These are phyloP conservation scores for Cynodonichthys magdalenae DNA, from an alignment of 2,797 vertebrate species.

Conservation along the genomic window DNA sequence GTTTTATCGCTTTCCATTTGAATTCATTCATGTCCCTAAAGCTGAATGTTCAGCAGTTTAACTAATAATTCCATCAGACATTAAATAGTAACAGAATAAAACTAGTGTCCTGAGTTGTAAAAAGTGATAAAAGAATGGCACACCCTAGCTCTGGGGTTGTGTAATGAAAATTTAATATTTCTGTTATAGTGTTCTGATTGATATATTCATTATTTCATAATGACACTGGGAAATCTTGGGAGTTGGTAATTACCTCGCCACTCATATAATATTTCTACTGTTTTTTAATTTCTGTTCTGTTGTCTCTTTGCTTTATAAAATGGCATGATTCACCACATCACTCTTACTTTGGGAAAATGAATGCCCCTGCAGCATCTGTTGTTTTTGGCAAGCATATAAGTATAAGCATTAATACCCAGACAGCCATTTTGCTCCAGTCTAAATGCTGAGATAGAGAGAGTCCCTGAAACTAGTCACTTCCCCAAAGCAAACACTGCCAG, in stretches of 20 bases:
- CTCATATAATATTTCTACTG: slow-evolving; percentile 41
- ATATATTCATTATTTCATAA: slow-evolving; percentile 74
- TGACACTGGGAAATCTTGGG: slow-evolving; percentile 56
- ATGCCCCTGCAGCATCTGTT: slow-evolving; percentile 54
- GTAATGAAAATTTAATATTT: slow-evolving; percentile 67
- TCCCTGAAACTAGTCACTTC: slow-evolving; percentile 23
- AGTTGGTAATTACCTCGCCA: slow-evolving; percentile 62
- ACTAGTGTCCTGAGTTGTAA: slow-evolving; percentile 49
- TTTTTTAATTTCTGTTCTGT: slow-evolving; percentile 17
- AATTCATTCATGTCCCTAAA: slow-evolving; percentile 31
- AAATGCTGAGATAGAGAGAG: slow-evolving; percentile 43
- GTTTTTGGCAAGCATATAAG: slow-evolving; percentile 46
- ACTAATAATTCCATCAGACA: slow-evolving; percentile 52
- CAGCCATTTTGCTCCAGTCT: slow-evolving; percentile 40
- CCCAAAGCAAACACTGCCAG: slow-evolving; percentile 22
- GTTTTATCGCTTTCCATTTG: slow-evolving; percentile 15
- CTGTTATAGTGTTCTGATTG: slow-evolving; percentile 64
- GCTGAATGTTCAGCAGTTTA: slow-evolving; percentile 37
- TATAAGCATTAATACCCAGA: slow-evolving; percentile 17
- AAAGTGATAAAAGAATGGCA: slow-evolving; percentile 44
- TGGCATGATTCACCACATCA: slow-evolving; percentile 49
- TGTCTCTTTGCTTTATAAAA: slow-evolving; percentile 38
- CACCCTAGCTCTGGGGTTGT: slow-evolving; percentile 43
- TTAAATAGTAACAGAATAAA: slow-evolving; percentile 72
- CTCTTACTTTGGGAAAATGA: slow-evolving; percentile 53